Base-by-base conservation (phyloP, 2,797 vertebrate genomes). In the Monodelphis domestica region DNA sequence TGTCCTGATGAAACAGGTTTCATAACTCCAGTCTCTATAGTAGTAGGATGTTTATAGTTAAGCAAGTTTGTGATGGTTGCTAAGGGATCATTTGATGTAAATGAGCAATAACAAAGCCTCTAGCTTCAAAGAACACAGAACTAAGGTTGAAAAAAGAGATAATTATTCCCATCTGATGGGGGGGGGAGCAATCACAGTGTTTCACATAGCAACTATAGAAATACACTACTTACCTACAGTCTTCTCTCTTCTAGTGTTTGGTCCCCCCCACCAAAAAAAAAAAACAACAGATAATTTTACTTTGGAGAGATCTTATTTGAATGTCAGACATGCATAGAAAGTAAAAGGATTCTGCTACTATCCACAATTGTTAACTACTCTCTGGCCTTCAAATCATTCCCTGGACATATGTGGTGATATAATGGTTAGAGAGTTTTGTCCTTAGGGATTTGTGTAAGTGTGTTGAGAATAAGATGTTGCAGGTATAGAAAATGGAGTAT, bases 41-140 rank as follows among this genome's bases (percentile, higher is more conserved):
- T 84, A 84, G 38, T 84, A 84, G 70, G 38, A 84, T 84, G 70
- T 84, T 84, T 84, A 84, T 84, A 84, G 70, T 84, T 84, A 84
- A 84, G 21, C 70, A 84, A 84, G 70, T 45, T 84, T 50, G 38
- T 84, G 70, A 84, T 84, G 70, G 70, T 84, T 84, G 70, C 70
- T 50, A 84, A 84, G 70, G 70, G 70, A 84, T 84, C 70, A 84
- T 84, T 84, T 84, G 70, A 84, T 50, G 70, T 84, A 84, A 84
- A 84, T 84, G 70, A 84, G 70, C 70, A 84, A 84, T 84, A 84
- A 84, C 70, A 84, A 84, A 84, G 70, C 38, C 70, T 84, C 70
- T 50, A 84, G 70, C 70, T 84, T 84, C 70, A 84, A 84, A 84
- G 70, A 84, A 84, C 70, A 84, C 70, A 84, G 70, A 84, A 84